phyloP scores from a whole-genome alignment of 2,113 vertebrate genomes.

The Aleadryas rufinucha region DNA sequence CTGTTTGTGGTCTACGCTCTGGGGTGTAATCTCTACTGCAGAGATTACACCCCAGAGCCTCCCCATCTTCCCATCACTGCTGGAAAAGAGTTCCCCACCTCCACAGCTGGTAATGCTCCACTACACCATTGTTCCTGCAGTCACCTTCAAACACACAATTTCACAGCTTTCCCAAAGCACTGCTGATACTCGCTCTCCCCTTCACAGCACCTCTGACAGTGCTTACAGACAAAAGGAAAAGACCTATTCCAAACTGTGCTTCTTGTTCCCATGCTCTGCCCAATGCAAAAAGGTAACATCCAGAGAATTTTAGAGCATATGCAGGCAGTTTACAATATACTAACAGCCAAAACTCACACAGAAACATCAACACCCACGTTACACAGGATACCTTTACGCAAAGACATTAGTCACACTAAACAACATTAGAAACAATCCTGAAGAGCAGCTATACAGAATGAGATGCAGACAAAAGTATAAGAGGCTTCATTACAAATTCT shows the following conservation, averaged over 20 bases:
- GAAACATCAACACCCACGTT: background rate
- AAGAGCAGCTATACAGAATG: background rate
- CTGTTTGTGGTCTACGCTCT: background rate
- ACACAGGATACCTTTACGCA: background rate
- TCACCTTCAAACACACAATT: background rate
- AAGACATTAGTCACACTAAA: background rate
- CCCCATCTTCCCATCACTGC: background rate
- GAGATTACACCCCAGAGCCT: background rate
- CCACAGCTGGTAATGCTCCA: background rate
- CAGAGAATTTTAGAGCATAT: background rate
- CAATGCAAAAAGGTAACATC: background rate
- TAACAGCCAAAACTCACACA: background rate
- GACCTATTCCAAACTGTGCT: background rate
- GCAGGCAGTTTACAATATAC: background rate
- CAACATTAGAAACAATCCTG: background rate
- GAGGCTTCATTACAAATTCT: background rate
- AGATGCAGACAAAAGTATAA: background rate
- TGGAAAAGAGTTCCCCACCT: background rate
- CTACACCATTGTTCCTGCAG: background rate
- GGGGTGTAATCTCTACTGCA: too few relatives aligned
- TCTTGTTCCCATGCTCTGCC: background rate
- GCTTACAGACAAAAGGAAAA: background rate
- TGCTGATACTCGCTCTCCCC: background rate
- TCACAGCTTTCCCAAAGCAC: background rate
- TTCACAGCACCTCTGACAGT: background rate